Evolutionary conservation across 1,140 invertebrate species (phyloP).

Genomic region (Cyclina sinensis): DNA sequence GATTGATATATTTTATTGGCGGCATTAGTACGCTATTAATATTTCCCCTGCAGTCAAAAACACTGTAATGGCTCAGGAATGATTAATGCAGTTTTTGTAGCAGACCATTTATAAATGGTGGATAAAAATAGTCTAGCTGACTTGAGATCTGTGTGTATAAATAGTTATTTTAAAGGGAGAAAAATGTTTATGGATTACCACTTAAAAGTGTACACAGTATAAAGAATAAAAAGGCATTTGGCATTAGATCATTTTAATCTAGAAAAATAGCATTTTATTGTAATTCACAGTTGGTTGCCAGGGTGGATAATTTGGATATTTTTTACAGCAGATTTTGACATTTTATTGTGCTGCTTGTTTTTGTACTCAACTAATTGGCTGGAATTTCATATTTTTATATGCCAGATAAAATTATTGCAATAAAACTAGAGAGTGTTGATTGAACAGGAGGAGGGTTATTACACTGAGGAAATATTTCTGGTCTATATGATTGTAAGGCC

Average conservation of each 20-base stretch:
- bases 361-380: constrained; percentile 17
- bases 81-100: background rate
- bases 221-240: background rate
- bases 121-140: background rate
- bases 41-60: background rate
- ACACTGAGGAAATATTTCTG: background rate
- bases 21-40: constrained; percentile 5
- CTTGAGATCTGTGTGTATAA: background rate
- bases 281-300: constrained; percentile 21
- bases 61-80: background rate
- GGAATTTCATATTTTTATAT: background rate
- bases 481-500: background rate
- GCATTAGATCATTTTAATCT: background rate
- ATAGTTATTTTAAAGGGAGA: constrained; percentile 9
- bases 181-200: constrained; percentile 2
- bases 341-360: constrained; percentile 20
- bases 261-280: background rate
- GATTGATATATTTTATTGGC: constrained; percentile 15
- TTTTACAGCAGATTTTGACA: constrained; percentile 34
- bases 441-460: background rate
- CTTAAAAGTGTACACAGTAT: background rate
- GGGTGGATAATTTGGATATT: constrained; percentile 18
- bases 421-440: background rate
- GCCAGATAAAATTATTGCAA: background rate
- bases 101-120: background rate